phyloP scores from a whole-genome alignment of 1,140 invertebrate species.

The Drosophila miranda region DNA sequence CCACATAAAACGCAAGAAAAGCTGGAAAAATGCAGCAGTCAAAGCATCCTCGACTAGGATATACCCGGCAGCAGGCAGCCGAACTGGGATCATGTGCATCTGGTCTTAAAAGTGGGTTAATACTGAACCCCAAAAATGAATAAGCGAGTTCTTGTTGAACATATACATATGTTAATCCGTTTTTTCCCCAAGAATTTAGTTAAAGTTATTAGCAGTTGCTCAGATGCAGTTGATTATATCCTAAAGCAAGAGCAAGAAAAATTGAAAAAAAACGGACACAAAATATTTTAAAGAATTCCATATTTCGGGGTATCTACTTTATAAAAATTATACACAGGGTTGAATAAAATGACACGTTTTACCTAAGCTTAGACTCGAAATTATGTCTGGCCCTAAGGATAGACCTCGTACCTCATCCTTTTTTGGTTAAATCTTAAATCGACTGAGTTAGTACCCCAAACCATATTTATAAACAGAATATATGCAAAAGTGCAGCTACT shows the following conservation, averaged over 20 bases:
- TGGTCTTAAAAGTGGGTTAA: conserved; percentile 6
- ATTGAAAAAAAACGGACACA: conserved; percentile 4
- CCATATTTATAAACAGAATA: conserved; percentile 47
- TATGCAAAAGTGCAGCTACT: conserved; percentile 62
- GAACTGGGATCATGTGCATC: conserved; percentile 18
- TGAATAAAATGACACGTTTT: no score
- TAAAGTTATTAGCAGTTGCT: conserved; percentile 13
- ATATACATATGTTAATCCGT: conserved; percentile 11
- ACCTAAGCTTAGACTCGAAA: no score
- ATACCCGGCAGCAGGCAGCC: conserved; percentile 25
- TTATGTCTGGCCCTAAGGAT: no score
- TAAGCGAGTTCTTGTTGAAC: no score
- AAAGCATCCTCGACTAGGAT: conserved; percentile 32
- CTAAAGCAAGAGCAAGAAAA: background rate
- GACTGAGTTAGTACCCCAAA: no score
- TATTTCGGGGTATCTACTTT: no score
- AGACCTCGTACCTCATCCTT: no score
- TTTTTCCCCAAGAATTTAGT: conserved; percentile 24
- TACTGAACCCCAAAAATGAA: conserved; percentile 9
- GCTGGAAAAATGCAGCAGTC: conserved; percentile 13
- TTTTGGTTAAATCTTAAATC: no score
- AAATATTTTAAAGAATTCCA: no score
- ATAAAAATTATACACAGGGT: background rate
- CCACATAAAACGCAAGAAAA: conserved; percentile 43
- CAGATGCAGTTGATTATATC: background rate